Evolutionary conservation across 2,113 vertebrate genomes (phyloP), one percentile per base, ranked within the genome.

Genomic region (Scomber japonicus): DNA sequence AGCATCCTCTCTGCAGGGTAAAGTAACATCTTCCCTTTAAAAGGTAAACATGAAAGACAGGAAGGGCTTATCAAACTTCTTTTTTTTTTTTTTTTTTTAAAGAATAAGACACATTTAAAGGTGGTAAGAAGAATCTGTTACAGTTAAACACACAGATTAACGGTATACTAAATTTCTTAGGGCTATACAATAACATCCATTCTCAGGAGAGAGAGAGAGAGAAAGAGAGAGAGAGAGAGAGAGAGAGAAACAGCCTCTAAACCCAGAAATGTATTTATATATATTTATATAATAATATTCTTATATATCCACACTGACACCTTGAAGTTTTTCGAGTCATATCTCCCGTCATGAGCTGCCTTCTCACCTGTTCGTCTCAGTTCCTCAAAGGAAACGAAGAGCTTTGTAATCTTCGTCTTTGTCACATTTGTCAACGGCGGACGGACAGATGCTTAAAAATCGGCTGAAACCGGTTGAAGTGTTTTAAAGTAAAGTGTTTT

Each of bases 91-190:
- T 24, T 24, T 24, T 24, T 24, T 63, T n/a, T 68, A 88, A 84
- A 73, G 45, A 80, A 85, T 71, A 66, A 77, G 77, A 88, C 57
- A 31, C 70, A 16, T 14, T 75, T 57, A 83, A 78, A 74, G 65
- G 70, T 27, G 69, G 64, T 62, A 62, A 11, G 69, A 79, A 83
- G 49, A 62, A 72, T 60, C 31, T 40, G 49, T 70, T 59, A 76
- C 81, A 78, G 73, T 49, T 50, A 83, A 72, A 81, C 62, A 80
- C 85, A 70, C 45, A 67, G 40, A 75, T 71, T 46, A 63, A 87
- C 57, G 0, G 15, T 24, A 56, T 11, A 62, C 87, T 69, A 80
- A 61, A 75, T 54, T 61, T 84, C 67, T 78, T 65, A 31, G 40
- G 55, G 62, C 64, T 85, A 63, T 67, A 79, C 74, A 50, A 24